Conservation (phyloP, 2,113 vertebrate species). For the Noturus placidus region DNA sequence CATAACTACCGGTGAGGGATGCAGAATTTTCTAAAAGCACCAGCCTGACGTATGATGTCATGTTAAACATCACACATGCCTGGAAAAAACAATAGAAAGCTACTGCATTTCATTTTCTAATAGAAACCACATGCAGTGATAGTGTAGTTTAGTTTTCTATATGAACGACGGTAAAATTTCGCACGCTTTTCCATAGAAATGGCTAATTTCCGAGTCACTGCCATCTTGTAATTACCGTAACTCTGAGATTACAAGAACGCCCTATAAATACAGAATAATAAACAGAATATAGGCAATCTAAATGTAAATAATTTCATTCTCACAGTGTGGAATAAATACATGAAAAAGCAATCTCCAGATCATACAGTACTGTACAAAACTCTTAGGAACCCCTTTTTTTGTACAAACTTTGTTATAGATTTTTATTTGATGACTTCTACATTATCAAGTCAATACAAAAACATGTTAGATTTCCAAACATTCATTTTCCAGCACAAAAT, state of each 20-base stretch:
- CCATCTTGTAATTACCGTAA: background rate
- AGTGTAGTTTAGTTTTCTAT: background rate
- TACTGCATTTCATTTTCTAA: background rate
- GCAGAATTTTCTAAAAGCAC: background rate
- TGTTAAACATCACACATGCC: background rate
- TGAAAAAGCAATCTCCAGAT: background rate
- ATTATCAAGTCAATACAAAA: too few relatives aligned
- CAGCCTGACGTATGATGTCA: background rate
- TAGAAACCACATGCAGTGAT: background rate
- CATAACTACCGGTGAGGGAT: background rate
- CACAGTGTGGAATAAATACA: background rate
- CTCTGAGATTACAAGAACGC: background rate
- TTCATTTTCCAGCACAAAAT: too few relatives aligned
- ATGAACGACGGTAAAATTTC: background rate
- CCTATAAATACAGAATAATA: background rate
- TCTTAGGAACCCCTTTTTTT: too few relatives aligned
- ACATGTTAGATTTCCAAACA: too few relatives aligned
- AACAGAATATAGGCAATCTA: background rate
- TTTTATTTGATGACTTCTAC: too few relatives aligned
- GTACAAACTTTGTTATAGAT: too few relatives aligned
- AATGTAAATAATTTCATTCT: background rate
- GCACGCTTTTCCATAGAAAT: background rate
- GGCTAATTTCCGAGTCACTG: background rate
- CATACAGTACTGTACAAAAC: too few relatives aligned
- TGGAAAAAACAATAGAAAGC: background rate